Conservation (phyloP, 1,140 invertebrate genomes). For the Rhopalosiphum padi region DNA sequence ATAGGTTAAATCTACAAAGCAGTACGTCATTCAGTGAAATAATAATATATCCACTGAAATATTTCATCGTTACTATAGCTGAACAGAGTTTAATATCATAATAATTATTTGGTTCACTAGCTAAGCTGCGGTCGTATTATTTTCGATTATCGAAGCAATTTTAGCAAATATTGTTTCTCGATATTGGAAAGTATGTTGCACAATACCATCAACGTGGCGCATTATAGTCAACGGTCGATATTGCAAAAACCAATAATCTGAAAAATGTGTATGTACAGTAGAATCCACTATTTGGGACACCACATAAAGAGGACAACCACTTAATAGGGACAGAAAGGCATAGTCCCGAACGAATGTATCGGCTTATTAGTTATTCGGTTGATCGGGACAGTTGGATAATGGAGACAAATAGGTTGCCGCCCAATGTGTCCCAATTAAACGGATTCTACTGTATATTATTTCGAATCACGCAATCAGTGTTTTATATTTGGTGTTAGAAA, state of each 20-base stretch:
- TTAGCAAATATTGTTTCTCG: neutral
- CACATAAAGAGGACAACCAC: no score
- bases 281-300: no score
- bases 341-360: no score
- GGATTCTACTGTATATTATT: neutral
- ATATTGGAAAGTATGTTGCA: no score
- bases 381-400: no score
- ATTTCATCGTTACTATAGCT: neutral
- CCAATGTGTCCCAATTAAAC: no score
- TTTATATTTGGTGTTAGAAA: neutral
- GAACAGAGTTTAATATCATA: neutral
- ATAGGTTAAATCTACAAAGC: neutral
- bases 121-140: neutral
- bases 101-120: neutral
- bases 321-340: no score
- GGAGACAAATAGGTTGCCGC: no score
- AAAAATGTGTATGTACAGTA: neutral
- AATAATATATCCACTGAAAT: neutral
- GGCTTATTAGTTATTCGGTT: no score
- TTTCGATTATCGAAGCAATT: neutral
- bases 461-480: neutral
- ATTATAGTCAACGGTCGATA: neutral
- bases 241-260: neutral
- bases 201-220: neutral
- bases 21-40: neutral